Evolutionary conservation across 2,797 vertebrate species (phyloP), one percentile per base, ranked within the genome.

Genomic region (Anisognathus igniventris): DNA sequence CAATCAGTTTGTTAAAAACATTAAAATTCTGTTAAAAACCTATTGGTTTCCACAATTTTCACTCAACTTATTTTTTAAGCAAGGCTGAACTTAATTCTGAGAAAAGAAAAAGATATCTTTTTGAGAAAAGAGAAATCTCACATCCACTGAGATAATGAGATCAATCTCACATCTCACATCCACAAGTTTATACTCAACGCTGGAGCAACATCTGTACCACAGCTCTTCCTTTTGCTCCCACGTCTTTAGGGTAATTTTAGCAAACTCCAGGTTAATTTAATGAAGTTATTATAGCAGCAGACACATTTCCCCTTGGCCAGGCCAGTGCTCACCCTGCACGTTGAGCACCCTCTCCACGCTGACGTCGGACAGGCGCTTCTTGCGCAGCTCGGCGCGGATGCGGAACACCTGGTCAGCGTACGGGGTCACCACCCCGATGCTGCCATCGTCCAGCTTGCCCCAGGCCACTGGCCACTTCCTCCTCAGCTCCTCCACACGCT

Each of bases 391-490:
- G 10, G 99, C 99, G 24, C 99, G 98, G 92, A 99, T 99, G 83
- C 99, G 98, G 92, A 99, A 99, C 90, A 99, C 99, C 92, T 99
- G 99, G 94, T 99, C 99, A 1, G 99, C 99, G 13, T 99, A 99
- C 0, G 99, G 99, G 0, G 99, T 99, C 84, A 99, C 99, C 56
- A 99, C 99, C 11, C 99, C 99, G 16, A 99, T 99, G 92, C 99
- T 99, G 84, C 99, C 98, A 0, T 99, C 99, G 12, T 99, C 99
- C 97, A 99, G 97, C 94, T 99, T 99, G 47, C 99, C 99, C 99
- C 99, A 99, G 12, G 99, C 98, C 73, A 99, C 99, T 1, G 99
- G 99, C 99, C 99, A 99, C 96, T 99, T 99, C 95, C 98, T 99
- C 62, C 99, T 98, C 92, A 99, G 96, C 97, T 99, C 99, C 95